A percentile compares a stretch with the other conserved stretches of the same genome.
Evolutionary conservation across 2,888 invertebrate species (phyloP).

Genomic region (Brenthis ino): DNA sequence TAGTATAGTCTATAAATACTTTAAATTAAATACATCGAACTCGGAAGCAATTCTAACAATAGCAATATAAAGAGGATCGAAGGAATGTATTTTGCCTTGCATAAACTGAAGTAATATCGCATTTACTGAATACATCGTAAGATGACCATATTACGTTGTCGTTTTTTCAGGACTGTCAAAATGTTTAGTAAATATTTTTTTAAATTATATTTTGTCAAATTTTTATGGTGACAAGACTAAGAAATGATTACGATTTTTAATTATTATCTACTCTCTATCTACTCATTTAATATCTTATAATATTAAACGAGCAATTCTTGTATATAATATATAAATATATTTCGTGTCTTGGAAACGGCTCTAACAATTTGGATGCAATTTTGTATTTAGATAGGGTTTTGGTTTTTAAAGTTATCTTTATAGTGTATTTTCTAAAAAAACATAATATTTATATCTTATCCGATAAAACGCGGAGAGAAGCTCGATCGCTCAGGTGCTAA

Average conservation of each 20-base stretch:
- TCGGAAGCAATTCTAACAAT: slow-evolving; percentile 12
- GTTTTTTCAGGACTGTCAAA: background rate
- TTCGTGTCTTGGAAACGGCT: too few relatives aligned
- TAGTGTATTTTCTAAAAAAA: background rate
- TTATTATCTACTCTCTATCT: too few relatives aligned
- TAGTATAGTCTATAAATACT: background rate
- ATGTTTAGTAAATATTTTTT: background rate
- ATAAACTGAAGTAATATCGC: slow-evolving; percentile 15
- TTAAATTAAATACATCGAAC: background rate
- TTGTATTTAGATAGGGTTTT: too few relatives aligned
- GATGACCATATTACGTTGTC: background rate
- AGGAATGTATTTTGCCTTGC: slow-evolving; percentile 11
- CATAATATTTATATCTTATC: too few relatives aligned
- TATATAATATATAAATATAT: too few relatives aligned
- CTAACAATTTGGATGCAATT: too few relatives aligned
- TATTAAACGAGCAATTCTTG: too few relatives aligned
- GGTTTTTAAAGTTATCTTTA: background rate
- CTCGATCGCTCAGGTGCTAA: background rate
- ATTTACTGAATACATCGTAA: slow-evolving; percentile 6
- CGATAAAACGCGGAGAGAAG: too few relatives aligned
- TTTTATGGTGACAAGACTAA: too few relatives aligned
- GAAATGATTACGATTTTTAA: too few relatives aligned
- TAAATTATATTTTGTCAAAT: background rate
- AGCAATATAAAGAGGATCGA: background rate
- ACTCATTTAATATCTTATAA: too few relatives aligned